Conservation (phyloP, 2,797 vertebrate genomes). For the Bufotes viridis region DNA sequence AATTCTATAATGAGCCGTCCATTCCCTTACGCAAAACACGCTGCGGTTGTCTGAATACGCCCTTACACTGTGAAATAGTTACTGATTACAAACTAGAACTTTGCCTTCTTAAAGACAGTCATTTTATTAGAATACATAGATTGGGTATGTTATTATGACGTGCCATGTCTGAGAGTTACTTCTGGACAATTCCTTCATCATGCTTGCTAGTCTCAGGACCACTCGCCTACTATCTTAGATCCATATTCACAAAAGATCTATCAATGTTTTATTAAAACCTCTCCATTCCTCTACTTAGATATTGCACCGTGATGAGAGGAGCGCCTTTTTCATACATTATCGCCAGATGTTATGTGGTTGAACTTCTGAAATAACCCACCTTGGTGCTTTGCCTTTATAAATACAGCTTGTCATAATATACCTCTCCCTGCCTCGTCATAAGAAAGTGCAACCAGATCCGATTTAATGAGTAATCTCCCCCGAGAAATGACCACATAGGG, state of each 20-base stretch:
- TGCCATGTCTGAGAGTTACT: background rate
- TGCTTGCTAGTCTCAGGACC: background rate
- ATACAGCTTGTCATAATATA: slow-evolving; percentile 12
- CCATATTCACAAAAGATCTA: background rate
- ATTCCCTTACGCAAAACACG: no score
- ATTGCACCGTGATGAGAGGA: background rate
- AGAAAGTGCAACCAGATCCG: background rate
- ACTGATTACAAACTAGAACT: background rate
- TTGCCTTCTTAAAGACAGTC: background rate
- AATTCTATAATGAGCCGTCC: no score
- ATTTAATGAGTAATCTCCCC: slow-evolving; percentile 14
- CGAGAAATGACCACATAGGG: background rate
- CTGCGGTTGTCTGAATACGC: no score
- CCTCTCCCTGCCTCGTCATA: slow-evolving; percentile 6
- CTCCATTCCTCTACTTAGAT: background rate
- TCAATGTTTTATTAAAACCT: background rate
- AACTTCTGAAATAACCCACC: background rate
- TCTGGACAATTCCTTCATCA: background rate
- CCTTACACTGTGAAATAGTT: no score
- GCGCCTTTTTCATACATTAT: background rate
- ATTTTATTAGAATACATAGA: no score
- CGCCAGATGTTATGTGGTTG: slow-evolving; percentile 13
- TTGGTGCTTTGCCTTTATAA: slow-evolving; percentile 21
- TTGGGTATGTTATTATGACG: no score
- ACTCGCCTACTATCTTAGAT: background rate